Evolutionary conservation across 2,797 vertebrate genomes (phyloP), one percentile per base, ranked within the genome.

Genomic region (Melanotaenia nigrans): DNA sequence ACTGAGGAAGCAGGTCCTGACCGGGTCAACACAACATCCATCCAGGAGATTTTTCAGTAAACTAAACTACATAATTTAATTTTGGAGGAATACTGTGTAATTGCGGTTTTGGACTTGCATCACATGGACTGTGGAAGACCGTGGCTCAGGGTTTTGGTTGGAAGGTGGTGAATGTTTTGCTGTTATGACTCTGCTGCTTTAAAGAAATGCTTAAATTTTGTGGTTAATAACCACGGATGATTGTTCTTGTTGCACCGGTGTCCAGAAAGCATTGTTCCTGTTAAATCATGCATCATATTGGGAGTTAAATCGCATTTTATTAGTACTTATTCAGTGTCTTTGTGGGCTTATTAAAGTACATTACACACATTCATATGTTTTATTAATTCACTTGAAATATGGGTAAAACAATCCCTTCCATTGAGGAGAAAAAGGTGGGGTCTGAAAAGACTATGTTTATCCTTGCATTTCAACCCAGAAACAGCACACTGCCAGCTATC

Each of bases 11-110:
- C 71, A 45, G 47, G 67, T 78, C 62, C 67, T 63, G 75, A 33
- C 51, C 36, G 53, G 85, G 75, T 89, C 85, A 85, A 9, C 25
- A 13, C 61, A 16, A 33, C 85, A 60, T 79, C 56, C 33, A 49
- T 61, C 69, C 1, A 14, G 62, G 64, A 82, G 78, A 79, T 55
- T 78, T 73, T 56, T 24, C 61, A 89, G 76, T 73, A 61, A 70
- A 88, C 73, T 73, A 85, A 87, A 77, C 77, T 87, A 74, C 83
- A 81, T 87, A 47, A 79, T 87, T 88, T 63, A 66, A 83, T 86
- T 71, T 85, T 86, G 88, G 87, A 89, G 71, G 77, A 85, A 86
- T 55, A 76, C 71, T 18, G 77, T 85, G 73, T 73, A 90, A 86
- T 90, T 88, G 76, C 82, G 82, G 89, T 81, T 91, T 87, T 71